Conservation (phyloP, 2,888 invertebrate genomes). For the Megastigmus dorsalis region DNA sequence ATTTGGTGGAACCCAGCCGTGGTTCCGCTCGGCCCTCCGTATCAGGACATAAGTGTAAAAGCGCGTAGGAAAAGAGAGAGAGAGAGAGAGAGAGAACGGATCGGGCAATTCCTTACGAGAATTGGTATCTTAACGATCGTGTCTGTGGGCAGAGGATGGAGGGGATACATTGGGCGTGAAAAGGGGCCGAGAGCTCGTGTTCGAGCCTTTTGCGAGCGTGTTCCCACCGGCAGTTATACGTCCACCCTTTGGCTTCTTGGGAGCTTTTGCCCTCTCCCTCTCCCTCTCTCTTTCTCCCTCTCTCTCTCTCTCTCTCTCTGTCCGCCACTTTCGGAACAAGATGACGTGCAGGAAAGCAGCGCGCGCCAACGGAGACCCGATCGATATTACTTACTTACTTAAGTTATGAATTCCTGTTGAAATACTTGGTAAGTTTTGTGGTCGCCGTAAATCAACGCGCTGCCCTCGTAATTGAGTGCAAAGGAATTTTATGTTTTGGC, state of each 20-base stretch:
- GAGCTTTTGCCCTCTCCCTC: not conserved
- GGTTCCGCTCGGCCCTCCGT: too few relatives aligned
- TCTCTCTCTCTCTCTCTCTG: not conserved
- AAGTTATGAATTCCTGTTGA: slow-evolving; percentile 38
- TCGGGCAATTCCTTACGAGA: slow-evolving; percentile 48
- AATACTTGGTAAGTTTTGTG: slow-evolving; percentile 21
- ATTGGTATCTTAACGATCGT: slow-evolving; percentile 71
- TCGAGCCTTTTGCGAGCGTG: slow-evolving; percentile 24
- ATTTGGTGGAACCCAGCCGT: not conserved
- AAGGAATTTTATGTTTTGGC: too few relatives aligned
- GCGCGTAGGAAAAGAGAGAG: not conserved
- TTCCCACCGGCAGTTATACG: slow-evolving; percentile 10
- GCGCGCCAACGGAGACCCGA: too few relatives aligned
- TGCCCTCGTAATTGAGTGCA: not conserved
- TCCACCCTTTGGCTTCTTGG: not conserved
- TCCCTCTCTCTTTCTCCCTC: not conserved
- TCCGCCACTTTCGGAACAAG: not conserved
- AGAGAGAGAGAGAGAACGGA: too few relatives aligned
- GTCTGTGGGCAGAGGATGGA: slow-evolving; percentile 60
- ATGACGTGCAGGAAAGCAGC: too few relatives aligned
- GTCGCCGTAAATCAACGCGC: not conserved
- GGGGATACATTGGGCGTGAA: slow-evolving; percentile 68
- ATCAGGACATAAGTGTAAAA: slow-evolving; percentile 26
- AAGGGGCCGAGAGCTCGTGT: slow-evolving; percentile 58
- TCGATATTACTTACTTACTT: slow-evolving; percentile 42